phyloP scores from a whole-genome alignment of 1,140 invertebrate genomes.

The Drosophila parabipectinata region DNA sequence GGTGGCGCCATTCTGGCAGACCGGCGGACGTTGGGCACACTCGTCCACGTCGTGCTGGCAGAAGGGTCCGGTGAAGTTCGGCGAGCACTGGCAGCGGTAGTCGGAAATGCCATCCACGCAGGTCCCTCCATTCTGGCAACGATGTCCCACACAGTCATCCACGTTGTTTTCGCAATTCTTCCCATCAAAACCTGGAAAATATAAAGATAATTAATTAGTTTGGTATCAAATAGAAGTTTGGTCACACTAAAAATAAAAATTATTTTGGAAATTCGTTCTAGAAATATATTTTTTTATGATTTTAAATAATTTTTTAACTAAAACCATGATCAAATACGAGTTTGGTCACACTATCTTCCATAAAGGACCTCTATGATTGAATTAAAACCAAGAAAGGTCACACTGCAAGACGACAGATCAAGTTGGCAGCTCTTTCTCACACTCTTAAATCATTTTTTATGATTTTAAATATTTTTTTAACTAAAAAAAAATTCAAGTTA shows the following conservation, averaged over 20 bases:
- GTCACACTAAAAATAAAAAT: no score
- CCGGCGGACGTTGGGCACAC: conserved; percentile 90
- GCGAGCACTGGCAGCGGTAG: conserved; percentile 94
- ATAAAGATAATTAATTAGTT: conserved; percentile 3
- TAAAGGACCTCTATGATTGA: no score
- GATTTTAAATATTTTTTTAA: no score
- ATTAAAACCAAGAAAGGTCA: no score
- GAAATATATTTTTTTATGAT: no score
- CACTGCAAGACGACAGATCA: no score
- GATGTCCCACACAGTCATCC: conserved; percentile 94
- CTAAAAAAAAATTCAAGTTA: no score
- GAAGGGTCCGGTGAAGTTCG: conserved; percentile 93
- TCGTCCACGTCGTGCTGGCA: conserved; percentile 93
- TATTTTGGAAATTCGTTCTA: no score
- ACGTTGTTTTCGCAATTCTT: conserved; percentile 95
- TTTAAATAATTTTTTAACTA: no score
- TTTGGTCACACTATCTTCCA: neutral
- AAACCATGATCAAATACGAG: neutral
- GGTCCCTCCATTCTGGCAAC: conserved; percentile 95
- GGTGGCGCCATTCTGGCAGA: conserved; percentile 97
- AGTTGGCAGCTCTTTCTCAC: no score
- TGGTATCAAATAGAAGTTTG: neutral
- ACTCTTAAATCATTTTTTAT: neutral
- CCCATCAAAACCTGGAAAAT: conserved; percentile 90
- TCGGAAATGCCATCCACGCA: conserved; percentile 94